Evolutionary conservation across 2,113 vertebrate genomes (phyloP), one percentile per base, ranked within the genome.

Genomic region (Rutilus rutilus): DNA sequence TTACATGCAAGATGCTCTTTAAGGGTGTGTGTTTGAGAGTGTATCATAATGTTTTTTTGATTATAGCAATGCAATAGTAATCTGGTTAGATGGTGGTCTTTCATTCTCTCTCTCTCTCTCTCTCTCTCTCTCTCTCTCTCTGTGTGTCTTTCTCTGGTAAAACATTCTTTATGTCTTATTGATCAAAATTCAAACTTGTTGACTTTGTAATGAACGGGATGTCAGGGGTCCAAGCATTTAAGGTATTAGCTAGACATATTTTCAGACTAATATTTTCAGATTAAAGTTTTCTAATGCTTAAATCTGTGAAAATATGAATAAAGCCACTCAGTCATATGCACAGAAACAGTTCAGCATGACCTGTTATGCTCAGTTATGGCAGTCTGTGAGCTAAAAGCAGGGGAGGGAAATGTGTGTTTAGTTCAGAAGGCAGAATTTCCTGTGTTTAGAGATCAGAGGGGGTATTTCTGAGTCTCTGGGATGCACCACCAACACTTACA

Each of bases 361-460:
- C 25, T 15, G 33, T 27, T 30, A 27, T 30, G 74, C 47, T 76
- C 74, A 52, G 52, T 19, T 59, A 36, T 36, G 52, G 19, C 19
- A 57, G 25, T 36, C 19, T 78, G 52, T 57, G 52, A 78, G 74
- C 25, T 54, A 52, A 78, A 59, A 78, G 10, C 52, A 39, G 10
- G 5, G 45, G 21, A 60, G n/a, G 57, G 21, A 80, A 64, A 42
- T 64, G 11, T 64, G 23, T 64, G 23, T 45, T 79, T 62, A 45
- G n/a, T 76, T 75, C n/a, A 17, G 73, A 75, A 75, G 15, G 73
- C 73, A 50, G 17, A 21, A 54, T 78, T 42, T 79, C n/a, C 33
- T 15, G 15, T n/a, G 60, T 45, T 81, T 65, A 50, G 15, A 81
- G 78, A 81, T 81, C 60, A 30, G 60, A 65, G 27, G 7, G 25